Evolutionary conservation across 1,140 invertebrate genomes (phyloP).

Genomic region (Chlorops oryzae): DNA sequence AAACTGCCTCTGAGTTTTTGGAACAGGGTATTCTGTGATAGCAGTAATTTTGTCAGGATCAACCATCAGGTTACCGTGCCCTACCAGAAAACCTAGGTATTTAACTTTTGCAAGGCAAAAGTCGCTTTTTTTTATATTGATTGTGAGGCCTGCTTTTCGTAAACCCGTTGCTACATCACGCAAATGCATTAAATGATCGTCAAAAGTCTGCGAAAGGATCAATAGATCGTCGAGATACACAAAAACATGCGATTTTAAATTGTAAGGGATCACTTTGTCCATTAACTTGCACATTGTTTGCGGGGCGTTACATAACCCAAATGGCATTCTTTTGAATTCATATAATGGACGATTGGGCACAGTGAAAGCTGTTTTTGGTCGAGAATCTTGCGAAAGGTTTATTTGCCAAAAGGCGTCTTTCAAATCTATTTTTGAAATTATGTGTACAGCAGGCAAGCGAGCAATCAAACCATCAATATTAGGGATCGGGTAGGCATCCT

Average conservation of each 20-base stretch:
- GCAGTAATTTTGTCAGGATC: slow-evolving; percentile 20
- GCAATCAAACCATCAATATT: slow-evolving; percentile 35
- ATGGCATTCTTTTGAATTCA: slow-evolving; percentile 9
- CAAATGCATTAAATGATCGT: slow-evolving; percentile 2
- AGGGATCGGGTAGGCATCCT: slow-evolving; percentile 30
- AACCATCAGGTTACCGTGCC: slow-evolving; percentile 27
- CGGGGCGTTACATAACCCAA: slow-evolving; percentile 9
- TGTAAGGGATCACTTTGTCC: slow-evolving; percentile 5
- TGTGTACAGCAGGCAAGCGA: slow-evolving; percentile 27
- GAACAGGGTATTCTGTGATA: not conserved
- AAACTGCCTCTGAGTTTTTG: not conserved
- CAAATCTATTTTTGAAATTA: slow-evolving; percentile 27
- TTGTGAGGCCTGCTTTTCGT: slow-evolving; percentile 7
- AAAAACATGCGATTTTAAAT: slow-evolving; percentile 9
- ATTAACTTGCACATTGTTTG: slow-evolving; percentile 12
- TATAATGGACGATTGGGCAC: slow-evolving; percentile 26
- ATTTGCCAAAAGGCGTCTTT: slow-evolving; percentile 33
- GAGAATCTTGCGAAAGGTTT: slow-evolving; percentile 11
- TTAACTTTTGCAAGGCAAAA: slow-evolving; percentile 38
- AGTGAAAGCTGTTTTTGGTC: slow-evolving; percentile 43
- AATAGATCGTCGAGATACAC: slow-evolving; percentile 14
- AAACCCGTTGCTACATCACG: slow-evolving; percentile 3
- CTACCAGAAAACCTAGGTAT: slow-evolving; percentile 8
- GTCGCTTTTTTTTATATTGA: slow-evolving; percentile 24
- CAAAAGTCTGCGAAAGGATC: slow-evolving; percentile 7